Conservation (phyloP, 2,113 vertebrate genomes). For the Hepsetus odoe region DNA sequence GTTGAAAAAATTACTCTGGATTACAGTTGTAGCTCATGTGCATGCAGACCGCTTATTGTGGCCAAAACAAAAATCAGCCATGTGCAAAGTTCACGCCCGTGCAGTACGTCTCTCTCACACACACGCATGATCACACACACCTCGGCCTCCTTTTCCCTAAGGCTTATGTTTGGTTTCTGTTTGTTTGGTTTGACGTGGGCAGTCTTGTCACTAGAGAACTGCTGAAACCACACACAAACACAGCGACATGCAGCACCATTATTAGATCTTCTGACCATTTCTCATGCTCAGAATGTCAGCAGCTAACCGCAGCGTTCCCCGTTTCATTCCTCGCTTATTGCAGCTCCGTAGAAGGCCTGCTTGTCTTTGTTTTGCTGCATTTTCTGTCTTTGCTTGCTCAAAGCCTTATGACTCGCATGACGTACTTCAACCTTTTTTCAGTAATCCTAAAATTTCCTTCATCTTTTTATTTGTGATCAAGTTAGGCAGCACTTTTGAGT, state of each 20-base stretch:
- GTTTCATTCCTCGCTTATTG: not conserved
- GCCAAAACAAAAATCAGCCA: not conserved
- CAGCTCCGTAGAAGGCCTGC: not conserved
- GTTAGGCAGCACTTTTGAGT: too few species aligned
- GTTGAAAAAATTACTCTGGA: not conserved
- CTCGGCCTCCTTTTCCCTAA: not conserved
- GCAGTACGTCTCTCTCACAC: not conserved
- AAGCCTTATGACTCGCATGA: not conserved
- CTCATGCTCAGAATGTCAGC: not conserved
- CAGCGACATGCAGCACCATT: not conserved
- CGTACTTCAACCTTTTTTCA: not conserved
- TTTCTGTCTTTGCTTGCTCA: not conserved
- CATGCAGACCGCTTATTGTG: not conserved
- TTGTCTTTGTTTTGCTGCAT: not conserved
- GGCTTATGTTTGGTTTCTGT: not conserved
- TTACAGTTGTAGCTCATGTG: not conserved
- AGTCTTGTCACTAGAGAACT: not conserved
- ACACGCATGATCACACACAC: not conserved
- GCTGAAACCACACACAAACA: constrained; percentile 8
- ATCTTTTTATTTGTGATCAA: too few species aligned
- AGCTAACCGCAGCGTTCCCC: not conserved
- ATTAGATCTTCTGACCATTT: not conserved
- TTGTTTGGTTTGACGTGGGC: not conserved
- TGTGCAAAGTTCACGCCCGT: not conserved
- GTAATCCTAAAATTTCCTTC: too few species aligned